phyloP scores from a whole-genome alignment of 1,140 invertebrate genomes.

The Teleopsis dalmanni region DNA sequence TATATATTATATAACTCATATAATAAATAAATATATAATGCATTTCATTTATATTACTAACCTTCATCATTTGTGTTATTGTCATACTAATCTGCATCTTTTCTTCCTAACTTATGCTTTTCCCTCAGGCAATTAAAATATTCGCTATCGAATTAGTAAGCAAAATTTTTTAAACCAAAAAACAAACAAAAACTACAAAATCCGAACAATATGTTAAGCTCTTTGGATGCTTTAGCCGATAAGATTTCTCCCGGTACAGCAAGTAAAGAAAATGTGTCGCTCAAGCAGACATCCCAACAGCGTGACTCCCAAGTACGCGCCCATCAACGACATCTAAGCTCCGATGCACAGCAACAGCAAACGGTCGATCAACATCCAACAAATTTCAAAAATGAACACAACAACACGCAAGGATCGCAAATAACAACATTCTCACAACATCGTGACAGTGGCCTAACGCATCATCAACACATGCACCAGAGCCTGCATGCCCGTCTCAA shows the following conservation, averaged over 20 bases:
- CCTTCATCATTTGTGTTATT: constrained; percentile 9
- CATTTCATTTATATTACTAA: background rate
- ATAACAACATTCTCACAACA: constrained; percentile 5
- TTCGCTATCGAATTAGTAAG: background rate
- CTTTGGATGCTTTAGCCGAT: constrained; percentile 67
- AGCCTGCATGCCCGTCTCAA: constrained; percentile 16
- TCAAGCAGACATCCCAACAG: constrained; percentile 13
- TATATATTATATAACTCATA: background rate
- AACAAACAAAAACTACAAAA: background rate
- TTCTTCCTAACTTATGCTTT: constrained; percentile 10
- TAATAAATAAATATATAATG: background rate
- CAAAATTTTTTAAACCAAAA: constrained; percentile 3
- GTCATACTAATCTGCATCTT: constrained; percentile 9
- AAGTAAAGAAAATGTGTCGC: constrained; percentile 30
- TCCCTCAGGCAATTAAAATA: constrained; percentile 14
- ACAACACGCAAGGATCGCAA: constrained; percentile 2
- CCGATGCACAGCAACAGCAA: constrained; percentile 15
- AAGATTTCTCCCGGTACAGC: constrained; percentile 67
- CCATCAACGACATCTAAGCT: constrained; percentile 14
- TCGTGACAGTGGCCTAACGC: too few species aligned
- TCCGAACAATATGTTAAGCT: constrained; percentile 57
- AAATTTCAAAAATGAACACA: constrained; percentile 5
- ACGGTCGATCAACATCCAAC: background rate
- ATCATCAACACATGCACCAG: background rate
- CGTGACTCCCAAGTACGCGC: constrained; percentile 15